Evolutionary conservation across 2,797 vertebrate genomes (phyloP).

Genomic region (Zenarchopterus dispar): DNA sequence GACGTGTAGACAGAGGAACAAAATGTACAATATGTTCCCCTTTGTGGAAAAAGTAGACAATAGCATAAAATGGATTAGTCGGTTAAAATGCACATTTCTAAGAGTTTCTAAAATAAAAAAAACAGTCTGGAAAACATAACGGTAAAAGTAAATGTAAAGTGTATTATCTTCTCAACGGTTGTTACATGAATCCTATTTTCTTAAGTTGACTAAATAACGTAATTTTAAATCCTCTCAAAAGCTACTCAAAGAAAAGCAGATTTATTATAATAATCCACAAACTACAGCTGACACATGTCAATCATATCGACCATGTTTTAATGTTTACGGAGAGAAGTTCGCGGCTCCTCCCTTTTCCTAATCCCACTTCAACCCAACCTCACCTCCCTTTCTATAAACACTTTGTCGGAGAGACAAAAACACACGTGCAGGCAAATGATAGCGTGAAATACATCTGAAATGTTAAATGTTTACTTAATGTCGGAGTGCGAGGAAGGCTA

Average conservation of each 20-base stretch:
- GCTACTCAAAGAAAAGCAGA: too few relatives aligned
- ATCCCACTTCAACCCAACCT: not conserved
- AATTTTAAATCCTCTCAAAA: too few relatives aligned
- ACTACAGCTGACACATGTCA: conserved; percentile 8
- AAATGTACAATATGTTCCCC: not conserved
- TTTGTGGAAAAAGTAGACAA: not conserved
- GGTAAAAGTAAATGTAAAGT: too few relatives aligned
- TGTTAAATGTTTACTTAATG: not conserved
- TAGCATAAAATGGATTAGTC: not conserved
- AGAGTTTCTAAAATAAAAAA: too few relatives aligned
- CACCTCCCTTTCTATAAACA: not conserved
- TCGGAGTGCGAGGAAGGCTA: not conserved
- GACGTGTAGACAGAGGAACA: not conserved
- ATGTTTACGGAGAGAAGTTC: not conserved
- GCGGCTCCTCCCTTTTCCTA: conserved; percentile 10
- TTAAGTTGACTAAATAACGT: too few relatives aligned
- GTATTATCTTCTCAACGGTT: too few relatives aligned
- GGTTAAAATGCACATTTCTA: not conserved
- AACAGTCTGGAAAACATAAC: too few relatives aligned
- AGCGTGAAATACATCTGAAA: accelerated
- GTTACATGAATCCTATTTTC: too few relatives aligned
- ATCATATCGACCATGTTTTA: conserved; percentile 5
- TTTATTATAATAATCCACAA: too few relatives aligned
- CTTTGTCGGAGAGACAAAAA: not conserved
- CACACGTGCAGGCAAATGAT: not conserved